phyloP scores from a whole-genome alignment of 2,113 vertebrate genomes.

The Otocyon megalotis region DNA sequence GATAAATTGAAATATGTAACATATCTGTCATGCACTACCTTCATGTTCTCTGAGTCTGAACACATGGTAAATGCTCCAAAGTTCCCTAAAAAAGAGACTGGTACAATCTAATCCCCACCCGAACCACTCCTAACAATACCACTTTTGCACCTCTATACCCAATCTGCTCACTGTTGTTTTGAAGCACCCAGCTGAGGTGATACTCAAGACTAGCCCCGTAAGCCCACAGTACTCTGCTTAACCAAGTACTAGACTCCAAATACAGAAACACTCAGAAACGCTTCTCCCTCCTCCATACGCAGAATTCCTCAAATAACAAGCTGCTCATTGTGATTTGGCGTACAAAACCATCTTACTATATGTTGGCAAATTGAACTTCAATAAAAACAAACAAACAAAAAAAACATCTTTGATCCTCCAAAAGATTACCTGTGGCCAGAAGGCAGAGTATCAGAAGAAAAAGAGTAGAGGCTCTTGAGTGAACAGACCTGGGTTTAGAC shows the following conservation, averaged over 20 bases:
- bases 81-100: background rate
- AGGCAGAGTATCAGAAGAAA: background rate
- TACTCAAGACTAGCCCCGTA: background rate
- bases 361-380: too few species aligned
- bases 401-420: background rate
- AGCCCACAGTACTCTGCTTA: background rate
- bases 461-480: background rate
- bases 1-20: conserved; percentile 31
- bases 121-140: conserved; percentile 26
- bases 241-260: background rate
- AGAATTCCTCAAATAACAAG: conserved; percentile 54
- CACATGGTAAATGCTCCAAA: background rate
- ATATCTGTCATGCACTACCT: background rate
- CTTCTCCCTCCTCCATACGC: background rate
- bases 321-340: background rate
- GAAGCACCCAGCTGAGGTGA: conserved; percentile 18
- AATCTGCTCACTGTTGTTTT: background rate
- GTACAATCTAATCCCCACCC: conserved; percentile 32
- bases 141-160: background rate
- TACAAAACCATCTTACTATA: too few species aligned
- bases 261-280: conserved; percentile 33
- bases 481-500: background rate
- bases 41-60: conserved; percentile 39
- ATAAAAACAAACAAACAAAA: background rate
- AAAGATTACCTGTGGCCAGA: conserved; percentile 19